Evolutionary conservation across 2,797 vertebrate species (phyloP), one percentile per base, ranked within the genome.

Genomic region (Graptemys geographica): DNA sequence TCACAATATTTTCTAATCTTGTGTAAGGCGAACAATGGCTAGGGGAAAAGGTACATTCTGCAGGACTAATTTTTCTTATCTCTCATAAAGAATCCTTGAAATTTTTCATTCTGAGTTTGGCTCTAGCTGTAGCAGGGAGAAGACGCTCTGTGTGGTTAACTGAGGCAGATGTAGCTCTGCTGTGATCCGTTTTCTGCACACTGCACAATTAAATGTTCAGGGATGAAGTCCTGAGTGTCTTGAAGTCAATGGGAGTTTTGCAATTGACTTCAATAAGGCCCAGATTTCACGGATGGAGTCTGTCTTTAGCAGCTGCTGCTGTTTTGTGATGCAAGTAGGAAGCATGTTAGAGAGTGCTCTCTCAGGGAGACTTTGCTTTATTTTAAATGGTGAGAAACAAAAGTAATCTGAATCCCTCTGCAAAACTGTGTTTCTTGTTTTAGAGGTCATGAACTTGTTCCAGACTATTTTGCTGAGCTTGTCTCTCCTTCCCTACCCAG

Each of bases 1-100:
- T 95, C 72, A 27, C 86, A 91, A 31, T 90, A 57, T 49, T 55
- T 98, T 92, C 90, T 93, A 87, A 92, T 93, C 83, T 94, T 81
- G 49, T 81, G 53, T 94, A 90, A 96, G 90, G 81, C 91, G 97
- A 96, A 47, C 49, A 96, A 74, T 51, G 44, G 31, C 31, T 96
- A n/a, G 28, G 91, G 47, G 53, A 92, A 91, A 95, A 82, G 65
- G 23, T 91, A 79, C 1, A 51, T 89, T 90, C 90, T 88, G 21
- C 1, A 78, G 81, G 79, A 19, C 3, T 86, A 15, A 23, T 25
- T 6, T 47, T 74, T 28, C 3, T 27, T 51, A 13, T 59, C 37
- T 88, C 91, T 91, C 87, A 83, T 5, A 81, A 65, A 23, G n/a
- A 69, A 69, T 37, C 65, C n/a, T 69, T 69, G 65, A 69, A 37